phyloP scores from a whole-genome alignment of 2,797 vertebrate genomes.

The Diplodus sargus region DNA sequence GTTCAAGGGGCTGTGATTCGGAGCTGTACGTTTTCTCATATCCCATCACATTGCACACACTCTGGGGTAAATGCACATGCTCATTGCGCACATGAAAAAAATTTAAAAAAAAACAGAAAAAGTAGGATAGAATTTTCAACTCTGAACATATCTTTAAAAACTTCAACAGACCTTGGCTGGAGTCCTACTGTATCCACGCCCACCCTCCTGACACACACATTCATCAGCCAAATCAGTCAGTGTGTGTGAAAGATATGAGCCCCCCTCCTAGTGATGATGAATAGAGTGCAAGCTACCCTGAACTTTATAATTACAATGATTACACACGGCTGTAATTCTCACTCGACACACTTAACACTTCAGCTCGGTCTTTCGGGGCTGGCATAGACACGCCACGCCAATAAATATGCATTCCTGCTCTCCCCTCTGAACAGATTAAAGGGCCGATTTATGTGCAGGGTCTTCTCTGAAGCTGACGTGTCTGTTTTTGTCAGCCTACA shows the following conservation, averaged over 20 bases:
- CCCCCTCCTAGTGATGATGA: constrained; percentile 67
- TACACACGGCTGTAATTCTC: constrained; percentile 75
- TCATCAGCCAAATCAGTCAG: constrained; percentile 54
- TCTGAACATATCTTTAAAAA: constrained; percentile 28
- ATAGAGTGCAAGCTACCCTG: constrained; percentile 55
- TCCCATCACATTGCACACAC: constrained; percentile 28
- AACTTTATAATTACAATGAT: constrained; percentile 79
- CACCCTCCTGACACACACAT: constrained; percentile 46
- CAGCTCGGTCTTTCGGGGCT: constrained; percentile 58
- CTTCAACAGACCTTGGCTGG: constrained; percentile 8
- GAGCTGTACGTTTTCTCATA: constrained; percentile 13
- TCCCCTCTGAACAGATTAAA: constrained; percentile 67
- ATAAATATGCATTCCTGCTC: constrained; percentile 80
- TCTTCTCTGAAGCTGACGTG: constrained; percentile 45
- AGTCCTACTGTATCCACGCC: constrained; percentile 10
- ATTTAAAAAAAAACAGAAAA: constrained; percentile 6
- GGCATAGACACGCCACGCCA: constrained; percentile 75
- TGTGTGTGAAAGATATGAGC: constrained; percentile 51
- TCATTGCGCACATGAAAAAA: neutral
- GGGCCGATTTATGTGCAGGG: constrained; percentile 51
- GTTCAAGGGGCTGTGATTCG: constrained; percentile 37
- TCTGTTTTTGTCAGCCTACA: constrained; percentile 50
- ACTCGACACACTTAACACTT: constrained; percentile 70
- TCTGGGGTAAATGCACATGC: constrained; percentile 12
- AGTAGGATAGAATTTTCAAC: constrained; percentile 23